These are phyloP conservation scores for Hoplodrina ambigua DNA, from an alignment of 2,888 invertebrate genomes.

Conservation along the genomic window DNA sequence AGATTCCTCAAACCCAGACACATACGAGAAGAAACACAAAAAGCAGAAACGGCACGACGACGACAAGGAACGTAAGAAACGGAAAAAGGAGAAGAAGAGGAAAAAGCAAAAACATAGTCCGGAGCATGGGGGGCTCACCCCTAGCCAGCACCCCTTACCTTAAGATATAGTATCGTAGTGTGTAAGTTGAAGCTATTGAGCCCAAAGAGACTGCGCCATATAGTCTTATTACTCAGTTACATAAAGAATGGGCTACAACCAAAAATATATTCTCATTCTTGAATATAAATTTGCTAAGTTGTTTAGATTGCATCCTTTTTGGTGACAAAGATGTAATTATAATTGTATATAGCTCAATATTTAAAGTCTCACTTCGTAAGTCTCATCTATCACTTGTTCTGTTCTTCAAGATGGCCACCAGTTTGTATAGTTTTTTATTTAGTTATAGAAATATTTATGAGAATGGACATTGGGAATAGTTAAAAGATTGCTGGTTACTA, in stretches of 20 bases:
- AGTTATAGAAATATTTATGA: conserved; percentile 16
- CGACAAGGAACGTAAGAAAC: conserved; percentile 97
- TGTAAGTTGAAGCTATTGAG: conserved; percentile 69
- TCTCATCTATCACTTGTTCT: conserved; percentile 3
- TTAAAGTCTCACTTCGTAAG: conserved; percentile 13
- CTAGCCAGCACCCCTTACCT: conserved; percentile 85
- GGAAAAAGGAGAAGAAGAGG: conserved; percentile 98
- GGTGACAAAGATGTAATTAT: conserved; percentile 18
- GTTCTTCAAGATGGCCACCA: conserved; percentile 2
- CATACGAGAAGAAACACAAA: conserved; percentile 98
- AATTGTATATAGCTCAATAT: conserved; percentile 13
- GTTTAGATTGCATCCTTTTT: conserved; percentile 15
- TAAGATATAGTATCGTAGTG: conserved; percentile 63
- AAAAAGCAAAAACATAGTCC: conserved; percentile 98
- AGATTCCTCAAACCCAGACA: conserved; percentile 93
- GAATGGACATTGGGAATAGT: conserved; percentile 34
- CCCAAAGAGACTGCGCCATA: conserved; percentile 75
- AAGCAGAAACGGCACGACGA: conserved; percentile 98
- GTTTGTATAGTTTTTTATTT: conserved; percentile 43
- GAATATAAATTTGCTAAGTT: conserved; percentile 21
- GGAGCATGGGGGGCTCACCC: conserved; percentile 93
- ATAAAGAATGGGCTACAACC: conserved; percentile 40
- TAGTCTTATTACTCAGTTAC: conserved; percentile 37
- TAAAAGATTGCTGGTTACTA: conserved; percentile 16
- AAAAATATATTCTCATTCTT: conserved; percentile 37